A percentile compares a stretch with the other conserved stretches of the same genome.
Evolutionary conservation across 2,888 invertebrate genomes (phyloP).

Genomic region (Agrochola lychnidis): DNA sequence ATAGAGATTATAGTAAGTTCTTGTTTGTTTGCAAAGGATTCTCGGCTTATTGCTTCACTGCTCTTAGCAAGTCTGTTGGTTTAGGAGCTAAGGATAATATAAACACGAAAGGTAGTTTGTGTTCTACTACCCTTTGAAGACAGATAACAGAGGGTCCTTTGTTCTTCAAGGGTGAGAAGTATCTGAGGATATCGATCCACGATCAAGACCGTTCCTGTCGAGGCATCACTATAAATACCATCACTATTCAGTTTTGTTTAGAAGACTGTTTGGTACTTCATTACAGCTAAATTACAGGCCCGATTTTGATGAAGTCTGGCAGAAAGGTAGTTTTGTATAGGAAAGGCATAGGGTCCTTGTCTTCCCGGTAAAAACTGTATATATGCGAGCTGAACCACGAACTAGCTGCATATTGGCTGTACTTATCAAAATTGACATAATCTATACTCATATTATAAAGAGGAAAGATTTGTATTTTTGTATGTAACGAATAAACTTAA

Average conservation of each 20-base stretch:
- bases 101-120: slow-evolving; percentile 44
- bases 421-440: neutral
- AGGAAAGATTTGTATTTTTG: no score
- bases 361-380: neutral
- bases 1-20: slow-evolving; percentile 17
- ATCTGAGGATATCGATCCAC: neutral
- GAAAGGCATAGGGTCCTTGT: neutral
- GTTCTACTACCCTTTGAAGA: slow-evolving; percentile 34
- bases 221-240: neutral
- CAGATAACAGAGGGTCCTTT: slow-evolving; percentile 28
- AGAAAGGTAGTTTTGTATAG: neutral
- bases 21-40: slow-evolving; percentile 44
- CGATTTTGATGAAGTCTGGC: neutral
- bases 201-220: neutral
- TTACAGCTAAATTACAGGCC: neutral
- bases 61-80: slow-evolving; percentile 29
- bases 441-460: no score
- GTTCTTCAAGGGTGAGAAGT: slow-evolving; percentile 27
- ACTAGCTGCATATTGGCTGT: neutral
- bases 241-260: neutral
- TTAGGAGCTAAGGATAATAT: slow-evolving; percentile 51
- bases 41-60: slow-evolving; percentile 26
- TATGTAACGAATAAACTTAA: no score
- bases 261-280: neutral
- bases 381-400: neutral